Conservation (phyloP, 2,113 vertebrate species). For the Saimiri boliviensis region DNA sequence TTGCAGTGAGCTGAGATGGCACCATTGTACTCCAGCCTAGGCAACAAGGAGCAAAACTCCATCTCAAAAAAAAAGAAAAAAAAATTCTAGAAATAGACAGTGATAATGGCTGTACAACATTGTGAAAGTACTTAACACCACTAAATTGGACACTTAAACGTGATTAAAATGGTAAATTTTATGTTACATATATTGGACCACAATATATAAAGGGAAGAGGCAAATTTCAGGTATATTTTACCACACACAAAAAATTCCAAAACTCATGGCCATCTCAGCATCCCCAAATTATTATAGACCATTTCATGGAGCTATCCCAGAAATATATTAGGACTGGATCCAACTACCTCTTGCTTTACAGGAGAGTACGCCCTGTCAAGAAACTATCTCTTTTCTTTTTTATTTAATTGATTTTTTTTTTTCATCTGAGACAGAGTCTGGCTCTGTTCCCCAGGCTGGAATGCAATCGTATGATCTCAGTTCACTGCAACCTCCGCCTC, state of each 20-base stretch:
- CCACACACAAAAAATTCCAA: neutral
- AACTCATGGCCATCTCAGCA: neutral
- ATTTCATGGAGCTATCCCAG: neutral
- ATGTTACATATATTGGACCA: neutral
- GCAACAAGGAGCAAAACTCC: too few relatives aligned
- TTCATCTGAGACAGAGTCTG: too few relatives aligned
- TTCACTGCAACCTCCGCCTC: too few relatives aligned
- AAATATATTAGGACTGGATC: neutral
- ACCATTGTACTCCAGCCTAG: too few relatives aligned
- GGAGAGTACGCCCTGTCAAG: neutral
- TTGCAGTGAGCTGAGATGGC: too few relatives aligned
- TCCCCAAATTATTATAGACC: neutral
- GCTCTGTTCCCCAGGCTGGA: too few relatives aligned
- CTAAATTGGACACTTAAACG: neutral
- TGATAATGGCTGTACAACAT: neutral
- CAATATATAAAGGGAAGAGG: neutral
- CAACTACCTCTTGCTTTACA: neutral
- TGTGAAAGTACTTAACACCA: neutral
- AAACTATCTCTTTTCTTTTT: neutral
- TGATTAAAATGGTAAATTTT: neutral
- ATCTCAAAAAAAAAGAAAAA: too few relatives aligned
- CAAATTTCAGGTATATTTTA: neutral
- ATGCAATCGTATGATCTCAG: too few relatives aligned
- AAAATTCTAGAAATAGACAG: neutral
- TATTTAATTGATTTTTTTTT: too few relatives aligned